A percentile compares a stretch with the other conserved stretches of the same genome.
phyloP scores from a whole-genome alignment of 37 sponge, comb jelly and placozoan genomes.

The Tethya wilhelma region DNA sequence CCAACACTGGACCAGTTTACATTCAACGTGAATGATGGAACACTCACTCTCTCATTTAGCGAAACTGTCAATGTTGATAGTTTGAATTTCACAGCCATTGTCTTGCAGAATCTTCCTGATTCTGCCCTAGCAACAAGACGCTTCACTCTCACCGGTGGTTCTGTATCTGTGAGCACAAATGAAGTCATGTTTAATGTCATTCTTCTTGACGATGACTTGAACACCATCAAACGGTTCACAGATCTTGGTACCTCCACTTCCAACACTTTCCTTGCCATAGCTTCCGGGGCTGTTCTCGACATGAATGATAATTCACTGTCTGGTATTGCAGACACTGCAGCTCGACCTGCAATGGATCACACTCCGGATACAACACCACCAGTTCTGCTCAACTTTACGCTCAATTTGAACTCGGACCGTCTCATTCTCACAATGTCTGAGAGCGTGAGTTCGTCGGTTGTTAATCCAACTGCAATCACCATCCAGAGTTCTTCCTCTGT shows the following conservation, averaged over 20 bases:
- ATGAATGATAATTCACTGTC: conserved; percentile 70
- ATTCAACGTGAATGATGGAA: conserved; percentile 69
- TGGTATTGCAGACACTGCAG: conserved; percentile 10
- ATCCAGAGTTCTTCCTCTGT: conserved; percentile 46
- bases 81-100: conserved; percentile 31
- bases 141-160: conserved; percentile 67
- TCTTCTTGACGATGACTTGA: conserved; percentile 57
- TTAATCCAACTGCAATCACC: conserved; percentile 53
- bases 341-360: conserved; percentile 28
- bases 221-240: conserved; percentile 64
- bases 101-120: conserved; percentile 48
- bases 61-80: conserved; percentile 80
- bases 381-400: conserved; percentile 57
- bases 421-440: conserved; percentile 74
- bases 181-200: conserved; percentile 53
- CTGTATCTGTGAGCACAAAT: conserved; percentile 26
- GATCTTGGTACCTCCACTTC: conserved; percentile 36
- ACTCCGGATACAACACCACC: conserved; percentile 72
- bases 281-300: conserved; percentile 58
- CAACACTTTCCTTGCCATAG: conserved; percentile 68
- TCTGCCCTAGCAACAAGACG: background rate
- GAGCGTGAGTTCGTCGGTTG: conserved; percentile 49
- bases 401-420: conserved; percentile 66
- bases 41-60: conserved; percentile 69
- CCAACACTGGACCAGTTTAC: conserved; percentile 64